A percentile compares a stretch with the other conserved stretches of the same genome.
Evolutionary conservation across 1,140 invertebrate genomes (phyloP).

Genomic region (Paracyclopina nana): DNA sequence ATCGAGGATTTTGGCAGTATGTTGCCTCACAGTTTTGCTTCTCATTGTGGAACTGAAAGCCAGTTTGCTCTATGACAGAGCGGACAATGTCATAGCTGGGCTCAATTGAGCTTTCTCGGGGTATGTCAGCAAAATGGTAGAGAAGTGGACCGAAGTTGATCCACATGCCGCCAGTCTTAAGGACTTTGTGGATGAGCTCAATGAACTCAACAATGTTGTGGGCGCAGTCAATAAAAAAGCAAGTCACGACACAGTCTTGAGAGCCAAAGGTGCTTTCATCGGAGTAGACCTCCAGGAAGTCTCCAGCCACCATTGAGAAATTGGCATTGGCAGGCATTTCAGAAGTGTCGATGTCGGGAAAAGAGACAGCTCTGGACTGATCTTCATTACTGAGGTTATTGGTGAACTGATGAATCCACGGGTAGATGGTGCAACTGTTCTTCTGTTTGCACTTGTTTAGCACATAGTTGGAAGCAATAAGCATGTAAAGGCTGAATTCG

Average conservation of each 20-base stretch:
- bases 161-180: constrained; percentile 47
- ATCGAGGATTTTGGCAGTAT: constrained; percentile 74
- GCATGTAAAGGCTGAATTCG: constrained; percentile 92
- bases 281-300: constrained; percentile 55
- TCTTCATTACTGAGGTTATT: constrained; percentile 17
- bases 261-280: constrained; percentile 8
- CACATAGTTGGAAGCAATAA: constrained; percentile 87
- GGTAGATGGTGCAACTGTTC: constrained; percentile 17
- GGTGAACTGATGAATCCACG: constrained; percentile 20
- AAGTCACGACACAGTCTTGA: constrained; percentile 72
- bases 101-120: constrained; percentile 76
- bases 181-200: constrained; percentile 65
- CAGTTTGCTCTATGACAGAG: constrained; percentile 58
- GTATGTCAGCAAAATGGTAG: constrained; percentile 81
- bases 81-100: constrained; percentile 68
- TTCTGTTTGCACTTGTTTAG: constrained; percentile 50
- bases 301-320: constrained; percentile 90
- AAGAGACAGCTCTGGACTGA: constrained; percentile 49
- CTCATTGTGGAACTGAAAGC: constrained; percentile 67
- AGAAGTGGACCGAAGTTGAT: constrained; percentile 78
- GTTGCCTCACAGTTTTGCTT: constrained; percentile 51
- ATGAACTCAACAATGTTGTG: constrained; percentile 87
- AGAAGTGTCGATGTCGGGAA: constrained; percentile 75
- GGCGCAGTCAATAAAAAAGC: constrained; percentile 97
- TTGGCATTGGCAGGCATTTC: constrained; percentile 38